phyloP scores from a whole-genome alignment of 2,797 vertebrate genomes.

The Gephyroberyx darwinii region DNA sequence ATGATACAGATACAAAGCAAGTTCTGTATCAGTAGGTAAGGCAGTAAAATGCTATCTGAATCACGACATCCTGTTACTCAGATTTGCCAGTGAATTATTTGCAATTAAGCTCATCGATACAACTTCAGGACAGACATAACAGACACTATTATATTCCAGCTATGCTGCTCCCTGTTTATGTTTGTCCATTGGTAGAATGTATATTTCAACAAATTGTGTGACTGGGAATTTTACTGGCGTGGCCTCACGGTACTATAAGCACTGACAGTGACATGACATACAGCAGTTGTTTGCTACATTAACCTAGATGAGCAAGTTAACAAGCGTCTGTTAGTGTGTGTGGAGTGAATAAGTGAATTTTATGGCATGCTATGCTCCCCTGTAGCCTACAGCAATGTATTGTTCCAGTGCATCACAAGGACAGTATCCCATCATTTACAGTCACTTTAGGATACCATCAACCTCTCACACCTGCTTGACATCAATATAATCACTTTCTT shows the following conservation, averaged over 20 bases:
- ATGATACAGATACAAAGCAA: slow-evolving; percentile 25
- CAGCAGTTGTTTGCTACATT: background rate
- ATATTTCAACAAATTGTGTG: background rate
- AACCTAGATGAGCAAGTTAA: background rate
- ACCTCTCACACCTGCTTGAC: background rate
- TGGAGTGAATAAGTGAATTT: slow-evolving; percentile 21
- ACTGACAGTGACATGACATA: background rate
- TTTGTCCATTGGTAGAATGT: slow-evolving; percentile 1
- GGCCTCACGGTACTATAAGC: background rate
- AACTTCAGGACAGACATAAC: background rate
- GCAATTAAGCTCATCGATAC: background rate
- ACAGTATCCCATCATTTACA: background rate
- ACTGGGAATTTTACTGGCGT: background rate
- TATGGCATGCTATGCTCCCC: slow-evolving; percentile 22
- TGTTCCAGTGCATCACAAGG: slow-evolving; percentile 1
- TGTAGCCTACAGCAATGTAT: slow-evolving; percentile 11
- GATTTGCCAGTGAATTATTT: slow-evolving; percentile 8
- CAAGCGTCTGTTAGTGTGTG: slow-evolving; percentile 7
- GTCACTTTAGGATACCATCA: slow-evolving; percentile 11
- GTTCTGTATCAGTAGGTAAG: slow-evolving; percentile 33
- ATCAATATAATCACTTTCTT: background rate
- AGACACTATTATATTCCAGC: background rate
- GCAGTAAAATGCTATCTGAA: slow-evolving; percentile 53
- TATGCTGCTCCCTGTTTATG: background rate
- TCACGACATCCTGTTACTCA: slow-evolving; percentile 35